Percentiles rank a stretch among this genome's conserved stretches.
phyloP scores from a whole-genome alignment of 2,888 invertebrate genomes.

The Alcis repandata region DNA sequence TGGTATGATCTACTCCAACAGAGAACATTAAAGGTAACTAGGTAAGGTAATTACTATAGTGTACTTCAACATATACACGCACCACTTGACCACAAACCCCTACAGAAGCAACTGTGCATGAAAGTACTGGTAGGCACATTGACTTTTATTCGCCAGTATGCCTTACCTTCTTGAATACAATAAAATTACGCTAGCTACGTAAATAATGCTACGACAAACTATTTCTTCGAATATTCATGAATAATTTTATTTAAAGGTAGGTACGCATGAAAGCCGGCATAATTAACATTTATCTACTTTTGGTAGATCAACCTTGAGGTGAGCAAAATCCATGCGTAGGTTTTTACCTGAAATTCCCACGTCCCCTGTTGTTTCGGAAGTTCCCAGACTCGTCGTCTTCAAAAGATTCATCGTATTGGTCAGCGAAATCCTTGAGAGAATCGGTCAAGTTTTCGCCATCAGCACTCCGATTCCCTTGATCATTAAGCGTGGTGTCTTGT shows the following conservation, averaged over 20 bases:
- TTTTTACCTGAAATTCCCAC: conserved; percentile 78
- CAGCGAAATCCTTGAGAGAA: conserved; percentile 73
- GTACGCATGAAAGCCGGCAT: background rate
- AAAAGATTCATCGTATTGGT: conserved; percentile 73
- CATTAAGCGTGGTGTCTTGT: conserved; percentile 67
- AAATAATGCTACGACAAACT: background rate
- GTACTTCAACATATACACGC: no score
- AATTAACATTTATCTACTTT: conserved; percentile 12
- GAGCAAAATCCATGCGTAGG: background rate
- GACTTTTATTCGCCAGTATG: conserved; percentile 3
- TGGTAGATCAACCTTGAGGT: conserved; percentile 1
- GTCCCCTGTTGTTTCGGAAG: conserved; percentile 74
- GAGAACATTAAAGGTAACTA: no score
- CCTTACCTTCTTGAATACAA: background rate
- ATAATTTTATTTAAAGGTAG: background rate
- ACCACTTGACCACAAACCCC: background rate
- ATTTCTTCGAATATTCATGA: background rate
- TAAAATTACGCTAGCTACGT: background rate
- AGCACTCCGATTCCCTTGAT: conserved; percentile 54
- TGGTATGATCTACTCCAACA: no score
- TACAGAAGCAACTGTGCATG: background rate
- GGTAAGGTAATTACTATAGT: no score
- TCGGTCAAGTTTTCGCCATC: conserved; percentile 61
- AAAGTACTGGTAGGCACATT: background rate
- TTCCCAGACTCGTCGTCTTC: conserved; percentile 77